A percentile compares a stretch with the other conserved stretches of the same genome.
These are phyloP conservation scores for Oedothorax gibbosus DNA, from an alignment of 1,140 invertebrate species.

Conservation along the genomic window DNA sequence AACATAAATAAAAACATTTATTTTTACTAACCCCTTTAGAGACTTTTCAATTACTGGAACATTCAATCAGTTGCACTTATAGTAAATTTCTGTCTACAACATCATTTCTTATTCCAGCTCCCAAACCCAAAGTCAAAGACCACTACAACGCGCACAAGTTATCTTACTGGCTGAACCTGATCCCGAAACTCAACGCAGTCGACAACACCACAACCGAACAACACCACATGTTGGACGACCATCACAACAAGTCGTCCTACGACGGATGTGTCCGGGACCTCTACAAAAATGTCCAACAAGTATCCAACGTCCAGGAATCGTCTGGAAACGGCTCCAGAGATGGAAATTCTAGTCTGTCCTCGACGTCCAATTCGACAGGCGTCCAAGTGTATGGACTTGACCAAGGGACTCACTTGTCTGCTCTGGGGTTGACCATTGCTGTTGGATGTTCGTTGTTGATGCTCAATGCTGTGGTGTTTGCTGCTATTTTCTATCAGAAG, in stretches of 20 bases:
- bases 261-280: slow-evolving; percentile 58
- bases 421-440: slow-evolving; percentile 89
- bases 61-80: no score
- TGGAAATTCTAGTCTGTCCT: background rate
- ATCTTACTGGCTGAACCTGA: slow-evolving; percentile 89
- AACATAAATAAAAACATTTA: no score
- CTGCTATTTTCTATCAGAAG: slow-evolving; percentile 90
- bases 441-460: slow-evolving; percentile 90
- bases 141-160: slow-evolving; percentile 91
- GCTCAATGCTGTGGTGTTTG: slow-evolving; percentile 93
- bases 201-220: slow-evolving; percentile 27
- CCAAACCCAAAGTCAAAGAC: slow-evolving; percentile 78
- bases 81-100: slow-evolving; percentile 16
- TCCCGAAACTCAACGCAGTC: slow-evolving; percentile 83
- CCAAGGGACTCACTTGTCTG: slow-evolving; percentile 83
- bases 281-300: slow-evolving; percentile 22
- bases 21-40: no score
- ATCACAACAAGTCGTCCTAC: slow-evolving; percentile 57
- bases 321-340: background rate
- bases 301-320: background rate
- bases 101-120: slow-evolving; percentile 71
- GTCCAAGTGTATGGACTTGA: slow-evolving; percentile 61
- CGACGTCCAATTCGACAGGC: background rate
- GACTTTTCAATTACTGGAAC: no score
- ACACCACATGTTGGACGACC: slow-evolving; percentile 55